Conservation (phyloP, 2,113 vertebrate species). For the Poicephalus gulielmi region DNA sequence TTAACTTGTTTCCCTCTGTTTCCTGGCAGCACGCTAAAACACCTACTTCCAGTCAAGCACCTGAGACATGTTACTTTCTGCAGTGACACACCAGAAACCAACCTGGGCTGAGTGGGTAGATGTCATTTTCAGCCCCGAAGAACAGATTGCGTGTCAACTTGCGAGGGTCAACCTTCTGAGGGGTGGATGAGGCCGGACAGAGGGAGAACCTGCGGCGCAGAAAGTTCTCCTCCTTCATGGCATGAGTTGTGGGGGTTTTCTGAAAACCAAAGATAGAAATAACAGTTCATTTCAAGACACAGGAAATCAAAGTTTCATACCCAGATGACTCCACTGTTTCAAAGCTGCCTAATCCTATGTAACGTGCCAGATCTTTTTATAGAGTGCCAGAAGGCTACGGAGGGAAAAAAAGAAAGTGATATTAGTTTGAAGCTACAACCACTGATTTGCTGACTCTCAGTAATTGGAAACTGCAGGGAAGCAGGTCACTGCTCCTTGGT, state of each 20-base stretch:
- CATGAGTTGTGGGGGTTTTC: constrained; percentile 82
- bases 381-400: background rate
- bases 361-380: background rate
- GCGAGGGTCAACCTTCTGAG: constrained; percentile 87
- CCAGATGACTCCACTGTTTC: background rate
- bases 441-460: background rate
- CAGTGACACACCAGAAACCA: background rate
- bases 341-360: background rate
- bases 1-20: background rate
- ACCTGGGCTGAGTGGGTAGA: constrained; percentile 87
- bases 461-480: background rate
- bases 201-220: constrained; percentile 91
- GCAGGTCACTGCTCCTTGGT: background rate
- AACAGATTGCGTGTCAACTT: constrained; percentile 85
- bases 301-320: constrained; percentile 17
- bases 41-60: background rate
- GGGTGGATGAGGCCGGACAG: constrained; percentile 83
- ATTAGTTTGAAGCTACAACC: background rate
- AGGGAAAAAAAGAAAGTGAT: background rate
- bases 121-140: constrained; percentile 85
- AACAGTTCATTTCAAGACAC: background rate
- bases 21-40: background rate
- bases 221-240: constrained; percentile 96
- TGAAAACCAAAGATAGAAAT: constrained; percentile 43
- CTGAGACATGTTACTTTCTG: background rate